Evolutionary conservation across 2,113 vertebrate genomes (phyloP).

Genomic region (Nestor notabilis): DNA sequence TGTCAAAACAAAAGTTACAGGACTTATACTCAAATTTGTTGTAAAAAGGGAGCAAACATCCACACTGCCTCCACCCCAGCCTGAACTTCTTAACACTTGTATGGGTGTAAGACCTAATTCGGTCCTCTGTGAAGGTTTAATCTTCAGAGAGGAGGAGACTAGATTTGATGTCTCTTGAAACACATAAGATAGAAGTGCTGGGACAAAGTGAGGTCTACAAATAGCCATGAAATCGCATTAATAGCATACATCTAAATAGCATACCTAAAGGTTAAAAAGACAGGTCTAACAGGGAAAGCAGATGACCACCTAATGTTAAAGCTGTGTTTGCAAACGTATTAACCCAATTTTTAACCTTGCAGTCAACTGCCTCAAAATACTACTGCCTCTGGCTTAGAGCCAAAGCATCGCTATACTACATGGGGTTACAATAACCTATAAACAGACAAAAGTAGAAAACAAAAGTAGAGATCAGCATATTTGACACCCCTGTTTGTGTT

Average conservation of each 20-base stretch:
- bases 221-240: not conserved
- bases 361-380: not conserved
- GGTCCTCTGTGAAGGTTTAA: not conserved
- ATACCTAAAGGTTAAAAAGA: not conserved
- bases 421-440: not conserved
- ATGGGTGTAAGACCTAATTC: not conserved
- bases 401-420: not conserved
- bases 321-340: slow-evolving; percentile 12
- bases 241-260: not conserved
- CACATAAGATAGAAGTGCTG: rapidly evolving
- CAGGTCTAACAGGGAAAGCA: not conserved
- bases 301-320: slow-evolving; percentile 30
- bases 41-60: not conserved
- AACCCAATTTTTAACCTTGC: slow-evolving; percentile 1
- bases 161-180: not conserved
- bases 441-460: not conserved
- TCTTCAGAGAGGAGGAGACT: not conserved
- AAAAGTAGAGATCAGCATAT: not conserved
- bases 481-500: not conserved
- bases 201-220: not conserved
- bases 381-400: not conserved
- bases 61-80: not conserved
- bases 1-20: not conserved
- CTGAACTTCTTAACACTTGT: not conserved
- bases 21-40: not conserved